phyloP scores from a whole-genome alignment of 2,888 invertebrate genomes.

The Cremastinae sp. region DNA sequence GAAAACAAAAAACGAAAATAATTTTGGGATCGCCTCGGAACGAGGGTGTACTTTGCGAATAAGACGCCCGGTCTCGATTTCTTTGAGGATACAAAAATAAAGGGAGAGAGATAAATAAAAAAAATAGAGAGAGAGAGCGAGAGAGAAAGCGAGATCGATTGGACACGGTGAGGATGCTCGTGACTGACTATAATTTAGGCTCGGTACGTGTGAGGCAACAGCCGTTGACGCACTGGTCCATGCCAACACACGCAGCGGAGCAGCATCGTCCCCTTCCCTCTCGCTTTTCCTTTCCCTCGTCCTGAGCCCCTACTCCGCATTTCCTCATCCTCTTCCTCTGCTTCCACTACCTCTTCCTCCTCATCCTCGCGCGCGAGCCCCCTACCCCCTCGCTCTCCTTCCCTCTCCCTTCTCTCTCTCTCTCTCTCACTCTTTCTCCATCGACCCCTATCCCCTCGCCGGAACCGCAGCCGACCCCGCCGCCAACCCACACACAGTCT shows the following conservation, averaged over 20 bases:
- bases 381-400: slow-evolving; percentile 50
- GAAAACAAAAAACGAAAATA: too few species aligned
- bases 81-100: not conserved
- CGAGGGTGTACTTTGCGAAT: too few species aligned
- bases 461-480: slow-evolving; percentile 53
- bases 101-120: not conserved
- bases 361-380: slow-evolving; percentile 65
- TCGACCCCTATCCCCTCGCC: slow-evolving; percentile 21
- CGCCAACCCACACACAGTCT: slow-evolving; percentile 68
- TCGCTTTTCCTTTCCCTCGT: slow-evolving; percentile 69
- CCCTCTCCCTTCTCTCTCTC: slow-evolving; percentile 41
- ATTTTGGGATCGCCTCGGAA: too few species aligned
- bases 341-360: slow-evolving; percentile 63
- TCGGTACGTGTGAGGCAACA: slow-evolving; percentile 80
- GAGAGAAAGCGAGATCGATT: slow-evolving; percentile 1
- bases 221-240: slow-evolving; percentile 81
- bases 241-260: slow-evolving; percentile 79
- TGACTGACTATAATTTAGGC: slow-evolving; percentile 79
- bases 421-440: not conserved
- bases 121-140: too few species aligned
- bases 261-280: slow-evolving; percentile 76
- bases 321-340: slow-evolving; percentile 68
- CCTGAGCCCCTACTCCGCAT: slow-evolving; percentile 67
- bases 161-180: slow-evolving; percentile 67
- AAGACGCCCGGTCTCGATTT: not conserved